Conservation (phyloP, 1,140 invertebrate species). For the Brachionus manjavacas region DNA sequence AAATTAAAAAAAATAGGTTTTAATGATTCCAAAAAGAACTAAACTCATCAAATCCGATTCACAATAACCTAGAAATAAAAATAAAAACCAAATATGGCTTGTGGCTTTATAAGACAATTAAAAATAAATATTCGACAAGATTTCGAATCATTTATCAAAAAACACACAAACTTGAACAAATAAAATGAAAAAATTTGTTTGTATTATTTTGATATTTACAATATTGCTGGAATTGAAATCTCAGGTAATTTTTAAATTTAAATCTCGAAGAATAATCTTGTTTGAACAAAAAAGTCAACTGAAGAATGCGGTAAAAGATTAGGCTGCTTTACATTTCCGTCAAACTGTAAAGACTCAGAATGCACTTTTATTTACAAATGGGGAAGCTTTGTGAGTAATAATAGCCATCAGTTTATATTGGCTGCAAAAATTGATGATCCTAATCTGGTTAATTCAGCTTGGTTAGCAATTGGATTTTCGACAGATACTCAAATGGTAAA, state of each 20-base stretch:
- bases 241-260: not conserved
- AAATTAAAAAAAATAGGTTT: slow-evolving; percentile 1
- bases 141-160: not conserved
- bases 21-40: not conserved
- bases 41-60: not conserved
- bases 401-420: not conserved
- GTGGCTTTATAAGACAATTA: not conserved
- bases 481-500: slow-evolving; percentile 13
- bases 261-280: not conserved
- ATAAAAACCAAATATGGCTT: not conserved
- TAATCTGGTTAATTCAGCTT: not conserved
- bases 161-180: not conserved
- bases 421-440: not conserved
- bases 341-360: slow-evolving; percentile 21
- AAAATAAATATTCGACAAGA: not conserved
- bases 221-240: not conserved
- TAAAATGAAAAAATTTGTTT: not conserved
- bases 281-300: not conserved
- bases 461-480: slow-evolving; percentile 36
- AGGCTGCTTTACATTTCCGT: slow-evolving; percentile 17
- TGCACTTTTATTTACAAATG: slow-evolving; percentile 38
- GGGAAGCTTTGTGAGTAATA: not conserved
- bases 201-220: not conserved
- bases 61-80: slow-evolving; percentile 20
- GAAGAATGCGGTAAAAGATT: slow-evolving; percentile 14